Percentiles rank a stretch among this genome's conserved stretches.
phyloP scores from a whole-genome alignment of 2,888 invertebrate species.

The Chaetoderma sp. region DNA sequence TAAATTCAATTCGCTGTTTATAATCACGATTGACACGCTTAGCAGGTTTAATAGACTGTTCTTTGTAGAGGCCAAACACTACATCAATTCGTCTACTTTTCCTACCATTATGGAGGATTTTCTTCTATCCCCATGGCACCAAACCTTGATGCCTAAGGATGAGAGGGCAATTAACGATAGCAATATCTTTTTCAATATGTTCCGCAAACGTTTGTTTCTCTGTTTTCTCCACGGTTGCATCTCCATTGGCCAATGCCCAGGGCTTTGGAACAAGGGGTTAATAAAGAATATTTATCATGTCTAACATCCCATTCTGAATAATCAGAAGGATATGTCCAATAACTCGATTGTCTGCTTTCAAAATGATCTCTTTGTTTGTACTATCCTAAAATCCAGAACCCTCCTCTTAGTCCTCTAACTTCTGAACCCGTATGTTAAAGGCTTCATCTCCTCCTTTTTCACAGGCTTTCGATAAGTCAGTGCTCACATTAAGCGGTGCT shows the following conservation, averaged over 20 bases:
- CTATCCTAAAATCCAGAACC: slow-evolving; percentile 31
- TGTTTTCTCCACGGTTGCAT: slow-evolving; percentile 19
- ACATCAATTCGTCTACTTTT: not conserved
- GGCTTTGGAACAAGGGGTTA: slow-evolving; percentile 25
- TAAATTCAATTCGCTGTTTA: not conserved
- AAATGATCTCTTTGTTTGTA: slow-evolving; percentile 14
- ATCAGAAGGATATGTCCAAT: slow-evolving; percentile 28
- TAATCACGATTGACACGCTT: not conserved
- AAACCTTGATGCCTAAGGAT: not conserved
- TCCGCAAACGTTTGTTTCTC: not conserved
- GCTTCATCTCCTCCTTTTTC: slow-evolving; percentile 13
- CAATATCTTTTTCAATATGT: not conserved
- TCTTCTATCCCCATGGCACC: not conserved
- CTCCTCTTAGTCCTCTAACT: not conserved
- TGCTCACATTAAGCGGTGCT: slow-evolving; percentile 14
- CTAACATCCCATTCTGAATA: slow-evolving; percentile 18
- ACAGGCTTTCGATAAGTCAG: slow-evolving; percentile 18
- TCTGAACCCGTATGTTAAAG: not conserved
- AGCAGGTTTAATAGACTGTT: not conserved
- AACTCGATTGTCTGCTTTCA: slow-evolving; percentile 22
- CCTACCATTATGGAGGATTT: not conserved
- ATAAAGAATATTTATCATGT: slow-evolving; percentile 26
- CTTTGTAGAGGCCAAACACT: not conserved
- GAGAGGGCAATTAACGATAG: not conserved
- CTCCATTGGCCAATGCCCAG: slow-evolving; percentile 15